Base-by-base conservation (phyloP, 2,888 invertebrate species). In the Ophonus ardosiacus region DNA sequence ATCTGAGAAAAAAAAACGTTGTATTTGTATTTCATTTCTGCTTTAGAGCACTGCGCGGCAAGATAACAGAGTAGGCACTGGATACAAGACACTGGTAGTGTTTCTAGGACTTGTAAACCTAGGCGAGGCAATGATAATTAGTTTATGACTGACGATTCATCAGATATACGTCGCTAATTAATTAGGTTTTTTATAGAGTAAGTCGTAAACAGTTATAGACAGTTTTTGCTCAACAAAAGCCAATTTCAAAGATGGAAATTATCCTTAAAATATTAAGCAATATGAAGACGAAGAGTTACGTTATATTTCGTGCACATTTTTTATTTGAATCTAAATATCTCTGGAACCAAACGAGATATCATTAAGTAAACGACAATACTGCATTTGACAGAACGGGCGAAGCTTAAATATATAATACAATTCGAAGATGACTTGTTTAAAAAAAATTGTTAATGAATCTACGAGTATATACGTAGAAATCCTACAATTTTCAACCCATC, bases 21-120 rank as follows among this genome's bases (percentile, higher is more conserved):
- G 18, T 74, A 74, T 74, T 74, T 74, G 71, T 74, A 40, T 18
- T 74, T 43, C 71, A 74, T 74, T 74, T 43, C 18, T 74, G 40
- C 13, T 51, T 5, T 13, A 51, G 10, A 51, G 43, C 43, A 2
- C 8, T 51, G 43, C 4, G 43, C 13, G 43, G 43, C 43, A 31
- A 51, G 43, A 51, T 51, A 51, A 51, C 31, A 13, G 7, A 8
- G 13, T 51, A 51, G 43, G 43, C 13, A 13, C 43, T 13, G 43
- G 13, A 0, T 51, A 51, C 43, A 51, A 51, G 13, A 13, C 13
- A 13, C 13, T 51, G 43, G 43, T 51, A 8, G 1, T 51, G 13
- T 51, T 13, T 51, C 43, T 51, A 51, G 43, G 43, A 51, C 13
- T 10, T 51, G 8, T 51, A 51, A 8, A 13, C 43, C 43, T 51